A percentile compares a stretch with the other conserved stretches of the same genome.
phyloP scores from a whole-genome alignment of 2,888 invertebrate genomes.

The Tromatobia lineatoria region DNA sequence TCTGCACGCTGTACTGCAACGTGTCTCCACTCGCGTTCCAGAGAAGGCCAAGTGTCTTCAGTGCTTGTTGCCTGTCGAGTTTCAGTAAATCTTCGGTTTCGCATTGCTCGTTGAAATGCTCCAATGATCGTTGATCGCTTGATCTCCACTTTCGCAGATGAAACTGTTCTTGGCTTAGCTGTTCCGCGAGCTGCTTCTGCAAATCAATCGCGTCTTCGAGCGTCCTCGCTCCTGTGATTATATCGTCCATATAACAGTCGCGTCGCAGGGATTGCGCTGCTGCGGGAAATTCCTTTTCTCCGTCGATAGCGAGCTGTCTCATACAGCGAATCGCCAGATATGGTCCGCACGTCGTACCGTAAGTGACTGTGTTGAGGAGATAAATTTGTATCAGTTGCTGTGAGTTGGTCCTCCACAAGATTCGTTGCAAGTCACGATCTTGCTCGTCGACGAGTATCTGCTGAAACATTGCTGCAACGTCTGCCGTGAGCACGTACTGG shows the following conservation, averaged over 20 bases:
- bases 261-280: constrained; percentile 44
- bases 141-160: constrained; percentile 64
- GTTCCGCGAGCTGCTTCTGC: constrained; percentile 35
- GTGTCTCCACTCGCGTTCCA: constrained; percentile 51
- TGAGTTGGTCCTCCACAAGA: constrained; percentile 54
- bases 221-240: constrained; percentile 57
- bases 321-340: constrained; percentile 59
- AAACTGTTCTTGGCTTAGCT: constrained; percentile 52
- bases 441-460: constrained; percentile 41
- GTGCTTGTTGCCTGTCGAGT: constrained; percentile 38
- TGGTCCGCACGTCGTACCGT: constrained; percentile 56
- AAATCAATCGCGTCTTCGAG: constrained; percentile 34
- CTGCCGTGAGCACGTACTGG: constrained; percentile 47
- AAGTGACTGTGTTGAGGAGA: constrained; percentile 56
- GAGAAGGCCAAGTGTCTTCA: constrained; percentile 57
- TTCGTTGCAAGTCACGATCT: constrained; percentile 37
- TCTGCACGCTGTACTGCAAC: constrained; percentile 44
- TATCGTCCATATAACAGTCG: constrained; percentile 68
- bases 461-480: constrained; percentile 52
- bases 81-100: constrained; percentile 45
- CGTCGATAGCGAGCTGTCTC: constrained; percentile 59
- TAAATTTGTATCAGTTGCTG: constrained; percentile 31
- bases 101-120: constrained; percentile 32
- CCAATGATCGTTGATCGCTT: constrained; percentile 32
- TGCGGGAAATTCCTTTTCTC: constrained; percentile 37